Conservation (phyloP, 2,797 vertebrate genomes). For the Amblyraja radiata region DNA sequence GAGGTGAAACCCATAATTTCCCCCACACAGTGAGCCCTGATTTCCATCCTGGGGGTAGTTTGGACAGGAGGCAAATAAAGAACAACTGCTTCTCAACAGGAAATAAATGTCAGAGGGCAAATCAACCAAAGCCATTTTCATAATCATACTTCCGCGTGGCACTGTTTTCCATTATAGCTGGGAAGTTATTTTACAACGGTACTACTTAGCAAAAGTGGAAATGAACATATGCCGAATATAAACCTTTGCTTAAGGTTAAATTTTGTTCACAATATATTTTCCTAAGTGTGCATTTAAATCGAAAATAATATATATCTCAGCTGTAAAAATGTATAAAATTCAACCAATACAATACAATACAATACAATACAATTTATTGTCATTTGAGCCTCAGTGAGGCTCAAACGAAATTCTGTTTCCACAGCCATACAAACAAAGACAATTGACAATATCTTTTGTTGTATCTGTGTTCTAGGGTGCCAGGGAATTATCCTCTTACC, state of each 20-base stretch:
- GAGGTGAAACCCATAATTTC: slow-evolving; percentile 7
- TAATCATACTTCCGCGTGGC: neutral
- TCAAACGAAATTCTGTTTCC: no score
- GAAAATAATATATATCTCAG: neutral
- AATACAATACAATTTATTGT: no score
- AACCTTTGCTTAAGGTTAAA: neutral
- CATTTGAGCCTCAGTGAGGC: no score
- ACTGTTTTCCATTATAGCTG: neutral
- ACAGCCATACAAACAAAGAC: no score
- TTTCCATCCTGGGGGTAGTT: slow-evolving; percentile 9
- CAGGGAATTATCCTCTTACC: neutral
- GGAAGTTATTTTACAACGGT: slow-evolving; percentile 7
- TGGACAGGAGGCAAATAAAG: slow-evolving; percentile 15
- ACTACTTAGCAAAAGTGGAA: neutral
- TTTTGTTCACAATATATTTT: neutral
- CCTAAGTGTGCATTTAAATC: neutral
- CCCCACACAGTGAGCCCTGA: slow-evolving; percentile 1
- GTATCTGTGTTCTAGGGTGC: neutral
- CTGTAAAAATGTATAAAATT: neutral
- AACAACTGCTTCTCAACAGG: slow-evolving; percentile 3
- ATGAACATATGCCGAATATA: neutral
- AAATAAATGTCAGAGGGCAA: slow-evolving; percentile 29
- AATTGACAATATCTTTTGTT: neutral
- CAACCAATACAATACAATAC: no score
- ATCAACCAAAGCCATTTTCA: slow-evolving; percentile 7